Evolutionary conservation across 2,113 vertebrate species (phyloP), one percentile per base, ranked within the genome.

Genomic region (Xiphophorus maculatus): DNA sequence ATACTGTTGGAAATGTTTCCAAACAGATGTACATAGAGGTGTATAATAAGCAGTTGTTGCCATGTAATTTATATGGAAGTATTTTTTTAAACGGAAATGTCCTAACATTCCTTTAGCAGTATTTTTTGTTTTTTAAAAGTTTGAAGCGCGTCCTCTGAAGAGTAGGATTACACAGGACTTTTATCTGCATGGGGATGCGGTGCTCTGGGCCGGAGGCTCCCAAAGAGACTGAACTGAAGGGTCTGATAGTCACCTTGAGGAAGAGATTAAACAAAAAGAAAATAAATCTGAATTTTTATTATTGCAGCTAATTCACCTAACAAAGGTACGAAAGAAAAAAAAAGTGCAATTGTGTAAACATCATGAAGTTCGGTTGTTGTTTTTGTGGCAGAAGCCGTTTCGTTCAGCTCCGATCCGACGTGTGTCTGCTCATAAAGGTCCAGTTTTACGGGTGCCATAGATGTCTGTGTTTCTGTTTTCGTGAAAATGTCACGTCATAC

Each of bases 61-160:
- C 83, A 83, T 90, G 82, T 90, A 84, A 90, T 93, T 90, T 83
- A 90, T 91, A 91, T 87, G 71, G 82, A 87, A 88, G 84, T 91
- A 93, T 93, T 94, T 94, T 94, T 93, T 79, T 93, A 84, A 84
- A 84, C 77, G 79, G 80, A 89, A 89, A 81, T 71, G 85, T 86
- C 79, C 81, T 60, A 63, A 93, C 93, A 94, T 95, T 95, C 91
- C 93, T 90, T 77, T 82, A 76, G 71, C 73, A 73, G 77, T 84
- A 84, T 48, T 83, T 66, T 30, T 51, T 63, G 62, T 66, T 71
- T 80, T 74, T 29, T 35, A 35, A 48, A 17, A 7, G 44, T 19
- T 48, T 19, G 58, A 58, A 22, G 71, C 62, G 63, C 85, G 73
- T 84, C 77, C 67, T 71, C 71, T 77, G 78, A 80, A 63, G 42